Evolutionary conservation across 2,888 invertebrate species (phyloP), one percentile per base, ranked within the genome.

Genomic region (Eristalis tenax): DNA sequence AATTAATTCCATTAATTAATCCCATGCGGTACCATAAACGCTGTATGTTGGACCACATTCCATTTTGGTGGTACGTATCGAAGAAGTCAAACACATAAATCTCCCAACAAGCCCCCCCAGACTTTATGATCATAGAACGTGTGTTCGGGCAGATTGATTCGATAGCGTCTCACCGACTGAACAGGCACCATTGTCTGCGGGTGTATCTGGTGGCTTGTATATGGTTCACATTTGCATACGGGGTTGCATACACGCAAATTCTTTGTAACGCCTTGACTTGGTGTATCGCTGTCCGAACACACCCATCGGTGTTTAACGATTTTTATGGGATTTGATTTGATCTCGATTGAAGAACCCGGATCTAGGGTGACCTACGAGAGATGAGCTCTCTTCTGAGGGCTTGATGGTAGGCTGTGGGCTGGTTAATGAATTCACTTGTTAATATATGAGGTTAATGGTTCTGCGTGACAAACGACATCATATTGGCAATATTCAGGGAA

Each of bases 1-100:
- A 84, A 84, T 84, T 71, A 80, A 84, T 84, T 80, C 50, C 75
- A 75, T 76, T 80, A 70, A 80, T 76, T 80, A 80, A 64, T 70
- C 57, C 69, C 65, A 65, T 13, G 32, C 38, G 70, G 38, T 59
- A 74, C 79, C 50, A 50, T 50, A 50, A 50, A 50, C 18, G 50
- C 57, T 56, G 59, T 75, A 69, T 79, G 79, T 84, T 70, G 75
- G 59, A 75, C 70, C 65, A 76, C 83, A 84, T 84, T 80, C 75
- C 79, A 75, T 56, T 65, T 70, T 32, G 22, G n/a, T 63, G 43
- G 69, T 50, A 56, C n/a, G 66, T 35, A 77, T 18, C 65, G 23
- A 22, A 68, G 43, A 59, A 32, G 22, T 59, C 11, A 75, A 57
- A 61, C 23, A 66, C 23, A 59, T 59, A 59, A 59, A 59, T 59